Evolutionary conservation across 30 jellyfish, hydroid and myxozoan species (phyloP).

Genomic region (Mastigias papua): DNA sequence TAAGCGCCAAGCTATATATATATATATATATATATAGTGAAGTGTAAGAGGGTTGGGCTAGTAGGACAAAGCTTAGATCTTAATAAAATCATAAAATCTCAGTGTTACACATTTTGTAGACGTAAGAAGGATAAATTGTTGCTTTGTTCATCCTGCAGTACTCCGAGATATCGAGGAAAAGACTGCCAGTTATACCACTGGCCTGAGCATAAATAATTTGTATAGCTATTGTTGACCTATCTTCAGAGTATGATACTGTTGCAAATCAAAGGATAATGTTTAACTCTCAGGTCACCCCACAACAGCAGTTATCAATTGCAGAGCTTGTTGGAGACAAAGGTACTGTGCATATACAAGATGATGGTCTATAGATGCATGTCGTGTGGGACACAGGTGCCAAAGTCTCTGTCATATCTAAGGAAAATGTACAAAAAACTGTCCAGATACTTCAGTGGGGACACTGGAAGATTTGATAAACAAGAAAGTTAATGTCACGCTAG

Average conservation of each 20-base stretch:
- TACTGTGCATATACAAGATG: no score
- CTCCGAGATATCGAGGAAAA: slow-evolving; percentile 27
- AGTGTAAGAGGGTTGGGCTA: background rate
- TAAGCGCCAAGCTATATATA: background rate
- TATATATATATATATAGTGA: background rate
- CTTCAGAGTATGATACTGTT: background rate
- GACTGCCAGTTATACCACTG: slow-evolving; percentile 27
- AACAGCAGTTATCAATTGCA: background rate
- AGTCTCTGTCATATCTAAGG: no score
- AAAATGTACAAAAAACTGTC: background rate
- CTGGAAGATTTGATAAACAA: no score
- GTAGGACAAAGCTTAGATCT: background rate
- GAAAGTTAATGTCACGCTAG: no score
- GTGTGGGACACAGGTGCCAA: no score
- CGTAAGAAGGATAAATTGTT: background rate
- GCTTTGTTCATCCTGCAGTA: slow-evolving; percentile 10
- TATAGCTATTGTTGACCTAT: background rate
- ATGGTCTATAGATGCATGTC: no score
- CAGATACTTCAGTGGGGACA: no score
- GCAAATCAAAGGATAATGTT: background rate
- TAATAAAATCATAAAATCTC: background rate
- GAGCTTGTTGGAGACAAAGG: slow-evolving; percentile 39
- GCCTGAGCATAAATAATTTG: slow-evolving; percentile 29
- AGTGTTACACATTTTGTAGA: background rate
- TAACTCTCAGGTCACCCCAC: slow-evolving; percentile 14